Base-by-base conservation (phyloP, 1,140 invertebrate species). In the Tetramorium parvispinum region DNA sequence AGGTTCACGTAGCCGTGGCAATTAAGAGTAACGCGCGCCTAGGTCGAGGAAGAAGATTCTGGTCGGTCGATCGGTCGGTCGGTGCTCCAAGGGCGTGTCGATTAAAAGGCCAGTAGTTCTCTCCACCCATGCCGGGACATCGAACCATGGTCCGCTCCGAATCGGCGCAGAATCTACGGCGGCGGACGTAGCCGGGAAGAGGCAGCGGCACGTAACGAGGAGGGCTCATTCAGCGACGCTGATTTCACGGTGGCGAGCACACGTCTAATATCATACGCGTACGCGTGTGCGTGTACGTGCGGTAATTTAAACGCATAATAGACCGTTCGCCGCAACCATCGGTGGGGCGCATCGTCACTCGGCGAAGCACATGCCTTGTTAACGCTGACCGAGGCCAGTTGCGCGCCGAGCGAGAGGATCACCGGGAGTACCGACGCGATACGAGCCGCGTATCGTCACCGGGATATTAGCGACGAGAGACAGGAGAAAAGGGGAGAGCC, bases 11-110 rank as follows among this genome's bases (percentile, higher is more conserved):
- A 43, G 70, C 46, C 32, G 78, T 46, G 37, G n/a, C 61, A 32
- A 87, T 88, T 57, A 65, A 75, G 85, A 46, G 40, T 77, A 63
- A 27, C 21, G 37, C 55, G 83, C 27, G 68, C 53, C 24, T 57
- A 82, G 24, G 7, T 46, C 40, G n/a, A 49, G 40, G 53, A 73
- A 24, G 66, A 46, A 70, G 65, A 8, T n/a, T 51, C 13, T 79
- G 77, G 88, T 49, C 16, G 61, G 65, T 77, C 59, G 76, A 53
- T 27, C 87, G 71, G 91, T 86, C 85, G 82, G 89, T 83, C 85
- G 87, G 75, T 55, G 78, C 32, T 78, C 57, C 57, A 81, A 88
- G 86, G 89, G 89, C 86, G 89, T 90, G 89, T 81, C 88, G 89
- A 82, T 46, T 71, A 49, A 46, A 68, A 46, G 21, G 53, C 40